These are phyloP conservation scores for Nomada ruficornis DNA, from an alignment of 2,888 invertebrate genomes.

Conservation along the genomic window DNA sequence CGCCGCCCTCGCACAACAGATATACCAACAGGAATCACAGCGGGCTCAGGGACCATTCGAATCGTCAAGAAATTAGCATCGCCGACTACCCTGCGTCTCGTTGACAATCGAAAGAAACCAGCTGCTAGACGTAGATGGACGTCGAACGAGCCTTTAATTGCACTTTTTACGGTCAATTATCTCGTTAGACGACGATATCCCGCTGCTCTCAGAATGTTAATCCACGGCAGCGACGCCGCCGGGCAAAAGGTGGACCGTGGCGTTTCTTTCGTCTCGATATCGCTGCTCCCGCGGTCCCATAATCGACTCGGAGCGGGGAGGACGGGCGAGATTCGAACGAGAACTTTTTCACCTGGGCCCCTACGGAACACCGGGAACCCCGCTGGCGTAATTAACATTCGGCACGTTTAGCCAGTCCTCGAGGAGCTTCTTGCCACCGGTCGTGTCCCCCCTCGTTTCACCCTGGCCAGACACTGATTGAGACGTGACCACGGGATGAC, in stretches of 20 bases:
- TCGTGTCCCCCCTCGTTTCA: constrained; percentile 47
- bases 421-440: constrained; percentile 68
- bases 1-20: background rate
- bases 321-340: constrained; percentile 70
- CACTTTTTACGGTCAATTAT: constrained; percentile 61
- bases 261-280: constrained; percentile 59
- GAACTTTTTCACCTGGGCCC: constrained; percentile 75
- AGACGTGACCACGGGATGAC: constrained; percentile 78
- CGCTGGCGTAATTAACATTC: constrained; percentile 82
- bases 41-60: background rate
- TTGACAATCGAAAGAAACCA: constrained; percentile 26
- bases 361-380: constrained; percentile 65
- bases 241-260: constrained; percentile 16
- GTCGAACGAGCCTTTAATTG: constrained; percentile 50
- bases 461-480: constrained; percentile 74
- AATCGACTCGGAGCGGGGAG: constrained; percentile 44
- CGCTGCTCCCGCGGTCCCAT: constrained; percentile 45
- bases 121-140: constrained; percentile 22
- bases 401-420: constrained; percentile 76
- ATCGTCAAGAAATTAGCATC: constrained; percentile 47
- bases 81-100: constrained; percentile 4
- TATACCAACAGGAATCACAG: constrained; percentile 4
- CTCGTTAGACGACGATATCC: constrained; percentile 58
- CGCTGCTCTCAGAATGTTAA: constrained; percentile 63
- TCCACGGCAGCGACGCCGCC: constrained; percentile 34